phyloP scores from a whole-genome alignment of 2,113 vertebrate genomes.

The Anguilla japonica region DNA sequence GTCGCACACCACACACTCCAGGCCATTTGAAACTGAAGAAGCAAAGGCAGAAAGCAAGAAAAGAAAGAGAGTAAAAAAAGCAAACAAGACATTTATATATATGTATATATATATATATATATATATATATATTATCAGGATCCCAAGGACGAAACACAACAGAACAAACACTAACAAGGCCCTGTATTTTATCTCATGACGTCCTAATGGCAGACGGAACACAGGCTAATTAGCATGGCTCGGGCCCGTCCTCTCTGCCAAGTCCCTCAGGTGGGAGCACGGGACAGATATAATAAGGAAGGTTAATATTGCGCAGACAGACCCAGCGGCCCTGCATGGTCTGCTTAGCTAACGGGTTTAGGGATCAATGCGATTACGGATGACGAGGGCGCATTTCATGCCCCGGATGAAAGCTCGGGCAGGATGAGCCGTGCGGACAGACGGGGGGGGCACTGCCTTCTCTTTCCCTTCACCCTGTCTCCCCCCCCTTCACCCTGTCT shows the following conservation, averaged over 20 bases:
- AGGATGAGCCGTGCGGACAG: neutral
- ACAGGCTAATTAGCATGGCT: neutral
- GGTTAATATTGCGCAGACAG: conserved; percentile 6
- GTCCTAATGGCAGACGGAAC: neutral
- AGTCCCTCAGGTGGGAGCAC: neutral
- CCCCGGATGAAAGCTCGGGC: neutral
- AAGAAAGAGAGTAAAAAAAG: conserved; percentile 45
- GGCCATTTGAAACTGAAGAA: conserved; percentile 72
- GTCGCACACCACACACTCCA: neutral
- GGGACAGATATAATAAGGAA: neutral
- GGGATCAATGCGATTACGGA: conserved; percentile 1
- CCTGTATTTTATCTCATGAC: neutral
- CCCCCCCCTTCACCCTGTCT: neutral
- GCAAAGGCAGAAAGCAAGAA: conserved; percentile 65
- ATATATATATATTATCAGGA: neutral
- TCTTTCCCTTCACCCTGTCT: neutral
- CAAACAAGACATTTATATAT: conserved; percentile 35
- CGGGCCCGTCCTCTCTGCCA: neutral
- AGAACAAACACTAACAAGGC: neutral
- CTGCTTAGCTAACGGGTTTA: conserved; percentile 5
- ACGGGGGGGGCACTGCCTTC: neutral
- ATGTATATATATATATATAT: neutral
- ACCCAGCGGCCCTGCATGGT: neutral
- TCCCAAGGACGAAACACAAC: neutral
- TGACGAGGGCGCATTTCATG: neutral